Evolutionary conservation across 2,888 invertebrate species (phyloP).

Genomic region (Drosophila formosana): DNA sequence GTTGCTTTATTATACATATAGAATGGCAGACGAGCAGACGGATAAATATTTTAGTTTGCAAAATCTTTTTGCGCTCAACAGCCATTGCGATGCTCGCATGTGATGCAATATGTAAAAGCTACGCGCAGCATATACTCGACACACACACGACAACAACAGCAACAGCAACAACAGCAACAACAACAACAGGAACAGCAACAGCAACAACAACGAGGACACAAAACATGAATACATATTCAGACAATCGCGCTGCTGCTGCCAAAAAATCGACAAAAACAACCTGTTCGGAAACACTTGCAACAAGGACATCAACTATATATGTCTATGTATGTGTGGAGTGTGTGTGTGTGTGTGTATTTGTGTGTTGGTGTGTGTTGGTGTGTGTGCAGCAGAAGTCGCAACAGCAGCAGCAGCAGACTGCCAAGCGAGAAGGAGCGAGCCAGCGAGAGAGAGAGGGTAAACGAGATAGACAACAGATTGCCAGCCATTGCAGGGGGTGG

Average conservation of each 20-base stretch:
- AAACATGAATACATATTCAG: conserved; percentile 79
- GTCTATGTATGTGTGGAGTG: background rate
- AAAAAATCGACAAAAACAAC: conserved; percentile 84
- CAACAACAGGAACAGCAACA: conserved; percentile 33
- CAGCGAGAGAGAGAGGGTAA: conserved; percentile 35
- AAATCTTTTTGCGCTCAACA: conserved; percentile 78
- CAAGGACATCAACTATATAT: conserved; percentile 74
- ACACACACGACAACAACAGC: conserved; percentile 53
- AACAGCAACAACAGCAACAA: conserved; percentile 31
- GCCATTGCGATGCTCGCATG: conserved; percentile 26
- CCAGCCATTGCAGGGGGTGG: conserved; percentile 36
- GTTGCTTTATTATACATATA: conserved; percentile 25
- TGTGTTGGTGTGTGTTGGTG: conserved; percentile 28
- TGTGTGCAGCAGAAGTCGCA: conserved; percentile 22
- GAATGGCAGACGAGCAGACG: conserved; percentile 52
- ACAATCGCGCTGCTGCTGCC: conserved; percentile 79
- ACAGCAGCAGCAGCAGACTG: conserved; percentile 12
- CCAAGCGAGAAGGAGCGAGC: conserved; percentile 28
- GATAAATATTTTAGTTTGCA: conserved; percentile 73
- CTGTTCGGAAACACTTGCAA: conserved; percentile 84
- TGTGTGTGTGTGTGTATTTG: background rate
- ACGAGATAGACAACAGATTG: conserved; percentile 64
- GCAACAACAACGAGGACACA: conserved; percentile 49
- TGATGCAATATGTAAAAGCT: conserved; percentile 80
- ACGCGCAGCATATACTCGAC: conserved; percentile 81